Conservation (phyloP, 2,888 invertebrate species). For the Andrena flavipes region DNA sequence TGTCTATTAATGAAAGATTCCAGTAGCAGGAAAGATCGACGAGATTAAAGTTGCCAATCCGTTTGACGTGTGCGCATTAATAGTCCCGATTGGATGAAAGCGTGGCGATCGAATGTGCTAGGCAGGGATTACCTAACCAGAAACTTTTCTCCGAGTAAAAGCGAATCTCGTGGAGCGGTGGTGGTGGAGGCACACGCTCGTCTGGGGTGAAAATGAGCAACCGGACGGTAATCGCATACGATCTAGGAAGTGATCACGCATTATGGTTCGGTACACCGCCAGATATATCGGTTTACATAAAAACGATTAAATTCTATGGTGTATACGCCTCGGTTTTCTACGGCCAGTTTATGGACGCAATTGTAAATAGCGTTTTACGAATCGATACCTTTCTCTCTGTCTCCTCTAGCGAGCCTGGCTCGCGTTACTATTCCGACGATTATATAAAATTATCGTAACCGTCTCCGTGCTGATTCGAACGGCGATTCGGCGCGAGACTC, state of each 20-base stretch:
- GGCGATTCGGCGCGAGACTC: constrained; percentile 4
- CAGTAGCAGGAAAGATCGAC: background rate
- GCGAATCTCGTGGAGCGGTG: constrained; percentile 53
- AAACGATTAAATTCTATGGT: constrained; percentile 63
- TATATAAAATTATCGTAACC: constrained; percentile 58
- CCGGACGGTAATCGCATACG: constrained; percentile 70
- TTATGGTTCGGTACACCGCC: constrained; percentile 66
- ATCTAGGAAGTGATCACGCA: constrained; percentile 73
- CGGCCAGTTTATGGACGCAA: constrained; percentile 36
- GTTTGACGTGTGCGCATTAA: constrained; percentile 13
- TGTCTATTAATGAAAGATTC: background rate
- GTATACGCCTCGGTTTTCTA: constrained; percentile 39
- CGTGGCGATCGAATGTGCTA: constrained; percentile 53
- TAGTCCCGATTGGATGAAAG: constrained; percentile 52
- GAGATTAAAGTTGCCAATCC: background rate
- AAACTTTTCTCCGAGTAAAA: constrained; percentile 64
- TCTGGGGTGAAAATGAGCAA: constrained; percentile 59
- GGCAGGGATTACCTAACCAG: constrained; percentile 61
- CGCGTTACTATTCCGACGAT: constrained; percentile 57
- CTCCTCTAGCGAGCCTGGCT: constrained; percentile 12
- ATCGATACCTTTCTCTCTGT: constrained; percentile 42
- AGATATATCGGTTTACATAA: constrained; percentile 65
- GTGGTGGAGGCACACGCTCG: constrained; percentile 31
- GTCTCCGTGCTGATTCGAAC: constrained; percentile 28
- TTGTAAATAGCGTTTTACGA: constrained; percentile 49